phyloP scores from a whole-genome alignment of 1,140 invertebrate genomes.

The Gonioctena quinquepunctata region DNA sequence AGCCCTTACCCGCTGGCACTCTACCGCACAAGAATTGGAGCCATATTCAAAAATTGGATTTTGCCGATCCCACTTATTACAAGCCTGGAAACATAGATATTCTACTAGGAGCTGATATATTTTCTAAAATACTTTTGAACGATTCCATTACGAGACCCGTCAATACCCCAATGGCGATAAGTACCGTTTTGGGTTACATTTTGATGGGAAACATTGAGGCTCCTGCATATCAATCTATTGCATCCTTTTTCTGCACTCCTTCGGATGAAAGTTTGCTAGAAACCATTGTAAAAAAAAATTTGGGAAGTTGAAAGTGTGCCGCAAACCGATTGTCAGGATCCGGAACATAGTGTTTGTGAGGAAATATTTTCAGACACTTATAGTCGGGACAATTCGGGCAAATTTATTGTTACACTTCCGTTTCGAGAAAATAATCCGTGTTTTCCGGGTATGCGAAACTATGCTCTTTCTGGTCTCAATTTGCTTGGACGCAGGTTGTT shows the following conservation, averaged over 20 bases:
- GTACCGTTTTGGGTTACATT: slow-evolving; percentile 11
- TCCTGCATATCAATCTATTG: neutral
- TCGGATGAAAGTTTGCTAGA: neutral
- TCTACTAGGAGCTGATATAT: slow-evolving; percentile 13
- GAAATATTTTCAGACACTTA: neutral
- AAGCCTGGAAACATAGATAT: no score
- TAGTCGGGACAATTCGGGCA: neutral
- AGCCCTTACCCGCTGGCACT: no score
- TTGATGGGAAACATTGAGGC: slow-evolving; percentile 8
- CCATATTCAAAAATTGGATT: no score
- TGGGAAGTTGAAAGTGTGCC: slow-evolving; percentile 19
- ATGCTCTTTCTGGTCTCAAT: neutral
- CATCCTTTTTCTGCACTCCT: neutral
- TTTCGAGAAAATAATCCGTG: neutral
- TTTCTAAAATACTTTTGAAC: slow-evolving; percentile 11
- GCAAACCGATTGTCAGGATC: neutral
- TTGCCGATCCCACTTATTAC: no score
- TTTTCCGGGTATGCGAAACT: slow-evolving; percentile 2
- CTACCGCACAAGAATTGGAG: no score
- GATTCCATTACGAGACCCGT: neutral
- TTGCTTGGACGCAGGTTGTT: neutral
- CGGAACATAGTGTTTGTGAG: slow-evolving; percentile 8
- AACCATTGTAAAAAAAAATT: neutral
- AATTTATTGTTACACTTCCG: slow-evolving; percentile 15
- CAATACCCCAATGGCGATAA: neutral